phyloP scores from a whole-genome alignment of 2,113 vertebrate genomes.

The Parotia lawesii region DNA sequence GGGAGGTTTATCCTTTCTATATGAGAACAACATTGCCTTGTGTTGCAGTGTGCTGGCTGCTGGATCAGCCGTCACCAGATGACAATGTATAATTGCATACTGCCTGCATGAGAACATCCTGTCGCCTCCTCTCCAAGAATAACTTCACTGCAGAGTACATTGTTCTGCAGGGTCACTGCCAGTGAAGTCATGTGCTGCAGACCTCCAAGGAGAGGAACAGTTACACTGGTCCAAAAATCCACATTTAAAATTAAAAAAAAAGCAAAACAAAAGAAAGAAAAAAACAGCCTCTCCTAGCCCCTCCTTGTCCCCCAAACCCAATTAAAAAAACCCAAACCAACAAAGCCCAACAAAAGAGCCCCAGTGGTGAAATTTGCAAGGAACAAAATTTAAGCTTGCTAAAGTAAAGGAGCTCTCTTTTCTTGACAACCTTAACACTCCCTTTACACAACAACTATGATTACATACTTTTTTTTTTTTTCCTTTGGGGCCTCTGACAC shows the following conservation, averaged over 20 bases:
- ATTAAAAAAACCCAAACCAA: not conserved
- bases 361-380: not conserved
- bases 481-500: not conserved
- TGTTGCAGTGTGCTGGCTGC: not conserved
- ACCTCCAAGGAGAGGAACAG: conserved; percentile 10
- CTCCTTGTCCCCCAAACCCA: accelerated
- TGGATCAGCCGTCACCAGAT: conserved; percentile 1
- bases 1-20: not conserved
- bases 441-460: not conserved
- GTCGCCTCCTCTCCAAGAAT: not conserved
- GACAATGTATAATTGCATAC: conserved; percentile 34
- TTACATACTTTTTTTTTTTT: not conserved
- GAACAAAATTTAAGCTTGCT: not conserved
- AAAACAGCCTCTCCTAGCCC: accelerated
- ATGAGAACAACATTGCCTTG: not conserved
- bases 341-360: not conserved
- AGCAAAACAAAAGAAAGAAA: accelerated
- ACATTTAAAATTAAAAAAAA: not conserved
- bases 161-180: not conserved
- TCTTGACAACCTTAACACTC: not conserved
- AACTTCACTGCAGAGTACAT: not conserved
- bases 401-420: not conserved
- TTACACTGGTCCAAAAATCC: not conserved
- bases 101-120: conserved; percentile 47
- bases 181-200: not conserved